phyloP scores from a whole-genome alignment of 1,140 invertebrate genomes.

The Pachypsylla venusta region DNA sequence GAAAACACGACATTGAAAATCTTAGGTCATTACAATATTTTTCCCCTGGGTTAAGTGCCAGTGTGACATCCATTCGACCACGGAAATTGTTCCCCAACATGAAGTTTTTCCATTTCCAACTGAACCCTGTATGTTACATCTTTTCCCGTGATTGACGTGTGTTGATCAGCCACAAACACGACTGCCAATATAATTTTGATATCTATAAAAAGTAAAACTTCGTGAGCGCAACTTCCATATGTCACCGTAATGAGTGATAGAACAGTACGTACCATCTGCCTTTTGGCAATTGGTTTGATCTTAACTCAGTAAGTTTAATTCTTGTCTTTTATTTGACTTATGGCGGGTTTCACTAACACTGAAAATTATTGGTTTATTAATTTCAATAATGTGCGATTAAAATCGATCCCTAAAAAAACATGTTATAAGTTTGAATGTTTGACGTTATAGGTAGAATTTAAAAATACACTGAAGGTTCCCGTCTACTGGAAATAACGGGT shows the following conservation, averaged over 20 bases:
- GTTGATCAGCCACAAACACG: no score
- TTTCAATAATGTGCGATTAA: neutral
- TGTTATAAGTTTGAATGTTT: neutral
- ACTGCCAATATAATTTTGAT: no score
- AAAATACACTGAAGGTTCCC: neutral
- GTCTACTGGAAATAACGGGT: neutral
- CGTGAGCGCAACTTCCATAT: neutral
- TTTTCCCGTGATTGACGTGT: no score
- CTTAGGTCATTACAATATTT: no score
- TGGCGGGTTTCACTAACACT: neutral
- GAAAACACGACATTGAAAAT: no score
- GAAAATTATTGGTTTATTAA: neutral
- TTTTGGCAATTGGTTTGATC: neutral
- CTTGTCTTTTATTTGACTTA: neutral
- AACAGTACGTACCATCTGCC: neutral
- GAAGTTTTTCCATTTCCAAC: no score
- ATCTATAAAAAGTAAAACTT: slow-evolving; percentile 5
- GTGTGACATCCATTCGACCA: no score
- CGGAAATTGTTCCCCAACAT: no score
- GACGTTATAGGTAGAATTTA: neutral
- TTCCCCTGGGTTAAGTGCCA: no score
- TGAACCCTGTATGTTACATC: no score
- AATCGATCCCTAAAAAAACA: neutral
- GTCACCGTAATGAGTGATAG: neutral
- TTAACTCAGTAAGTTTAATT: neutral